Evolutionary conservation across 64 coral and sea anemone species (phyloP).

Genomic region (Astreopora myriophthalma): DNA sequence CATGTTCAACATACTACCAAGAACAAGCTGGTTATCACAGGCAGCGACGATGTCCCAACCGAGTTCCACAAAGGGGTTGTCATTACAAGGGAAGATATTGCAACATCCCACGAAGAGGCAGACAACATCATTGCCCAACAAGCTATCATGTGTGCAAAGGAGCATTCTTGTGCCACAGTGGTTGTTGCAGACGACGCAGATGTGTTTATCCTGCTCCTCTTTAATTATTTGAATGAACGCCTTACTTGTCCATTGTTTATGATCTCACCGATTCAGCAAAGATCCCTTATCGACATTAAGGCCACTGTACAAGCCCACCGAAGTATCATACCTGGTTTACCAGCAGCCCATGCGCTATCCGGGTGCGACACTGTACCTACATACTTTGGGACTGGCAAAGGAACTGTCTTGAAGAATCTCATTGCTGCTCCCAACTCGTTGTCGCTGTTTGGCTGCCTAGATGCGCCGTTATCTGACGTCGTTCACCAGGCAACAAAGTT

Average conservation of each 20-base stretch:
- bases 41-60: too few species aligned
- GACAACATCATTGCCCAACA: conserved; percentile 1
- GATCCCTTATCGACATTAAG: conserved; percentile 43
- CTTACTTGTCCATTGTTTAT: conserved; percentile 43
- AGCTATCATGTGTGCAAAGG: conserved; percentile 39
- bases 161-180: background rate
- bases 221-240: conserved; percentile 23
- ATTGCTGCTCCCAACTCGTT: conserved; percentile 33
- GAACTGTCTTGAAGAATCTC: conserved; percentile 49
- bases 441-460: conserved; percentile 3
- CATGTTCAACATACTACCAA: too few species aligned
- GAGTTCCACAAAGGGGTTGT: too few species aligned
- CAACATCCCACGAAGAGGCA: too few species aligned
- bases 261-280: conserved; percentile 57
- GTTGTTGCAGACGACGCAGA: conserved; percentile 5
- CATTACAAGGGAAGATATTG: too few species aligned
- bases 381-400: conserved; percentile 45
- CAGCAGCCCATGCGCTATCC: conserved; percentile 41
- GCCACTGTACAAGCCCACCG: conserved; percentile 36
- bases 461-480: conserved; percentile 1
- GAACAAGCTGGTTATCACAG: too few species aligned
- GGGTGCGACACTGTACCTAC: conserved; percentile 38
- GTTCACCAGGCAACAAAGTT: conserved; percentile 37
- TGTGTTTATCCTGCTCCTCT: conserved; percentile 26
- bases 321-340: conserved; percentile 46